Conservation (phyloP, 2,888 invertebrate species). For the Ochropleura plecta region DNA sequence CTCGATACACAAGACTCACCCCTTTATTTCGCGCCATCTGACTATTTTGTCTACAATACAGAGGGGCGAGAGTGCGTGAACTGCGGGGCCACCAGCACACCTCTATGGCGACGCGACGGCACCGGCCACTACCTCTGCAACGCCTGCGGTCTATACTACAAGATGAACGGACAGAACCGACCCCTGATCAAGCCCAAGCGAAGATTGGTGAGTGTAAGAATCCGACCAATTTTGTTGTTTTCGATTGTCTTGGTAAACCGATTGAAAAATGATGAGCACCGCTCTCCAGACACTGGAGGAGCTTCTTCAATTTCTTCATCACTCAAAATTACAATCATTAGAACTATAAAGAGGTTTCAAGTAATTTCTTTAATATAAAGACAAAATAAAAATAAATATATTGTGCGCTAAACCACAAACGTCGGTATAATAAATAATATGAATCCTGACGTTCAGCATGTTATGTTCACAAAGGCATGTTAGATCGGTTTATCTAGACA, state of each 20-base stretch:
- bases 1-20: background rate
- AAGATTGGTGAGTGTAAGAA: conserved; percentile 98
- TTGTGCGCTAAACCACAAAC: conserved; percentile 24
- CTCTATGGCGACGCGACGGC: conserved; percentile 99
- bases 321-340: background rate
- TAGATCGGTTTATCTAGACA: conserved; percentile 67
- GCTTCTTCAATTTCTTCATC: background rate
- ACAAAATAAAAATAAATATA: conserved; percentile 8
- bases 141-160: conserved; percentile 99
- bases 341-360: background rate
- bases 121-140: conserved; percentile 99
- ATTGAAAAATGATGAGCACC: conserved; percentile 6
- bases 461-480: conserved; percentile 39
- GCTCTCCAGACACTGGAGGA: background rate
- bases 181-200: conserved; percentile 99
- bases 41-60: conserved; percentile 81
- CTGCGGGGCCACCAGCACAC: conserved; percentile 99
- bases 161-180: conserved; percentile 99
- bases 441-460: conserved; percentile 34
- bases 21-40: conserved; percentile 9
- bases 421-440: conserved; percentile 39
- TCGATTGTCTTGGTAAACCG: conserved; percentile 64
- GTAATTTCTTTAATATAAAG: background rate
- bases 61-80: conserved; percentile 99
- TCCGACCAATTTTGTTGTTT: conserved; percentile 88